These are phyloP conservation scores for Hydra vulgaris DNA, from an alignment of 30 jellyfish, hydroid and myxozoan species.

Conservation along the genomic window DNA sequence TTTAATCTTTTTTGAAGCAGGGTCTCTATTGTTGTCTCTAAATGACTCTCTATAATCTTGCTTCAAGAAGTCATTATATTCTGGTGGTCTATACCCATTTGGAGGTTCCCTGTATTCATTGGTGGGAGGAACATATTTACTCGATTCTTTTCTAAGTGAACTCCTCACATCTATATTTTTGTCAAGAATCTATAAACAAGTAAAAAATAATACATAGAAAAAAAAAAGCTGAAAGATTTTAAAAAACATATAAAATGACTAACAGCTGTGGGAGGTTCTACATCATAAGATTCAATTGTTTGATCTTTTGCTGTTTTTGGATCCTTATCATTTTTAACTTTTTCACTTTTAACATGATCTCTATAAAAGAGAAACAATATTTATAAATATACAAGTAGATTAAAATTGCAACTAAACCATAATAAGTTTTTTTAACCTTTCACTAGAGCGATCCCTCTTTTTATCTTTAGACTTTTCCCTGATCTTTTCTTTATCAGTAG, in stretches of 20 bases:
- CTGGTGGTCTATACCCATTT: conserved; percentile 1
- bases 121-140: too few species aligned
- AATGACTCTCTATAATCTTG: neutral
- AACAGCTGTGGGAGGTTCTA: neutral
- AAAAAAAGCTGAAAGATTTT: neutral
- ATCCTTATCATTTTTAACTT: neutral
- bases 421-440: too few species aligned
- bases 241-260: neutral
- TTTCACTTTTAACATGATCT: neutral
- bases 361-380: too few species aligned
- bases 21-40: conserved; percentile 18
- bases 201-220: too few species aligned
- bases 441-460: conserved; percentile 13
- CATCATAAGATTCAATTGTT: neutral
- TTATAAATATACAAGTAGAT: too few species aligned
- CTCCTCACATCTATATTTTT: neutral
- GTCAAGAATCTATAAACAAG: neutral
- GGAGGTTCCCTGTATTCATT: conserved; percentile 9
- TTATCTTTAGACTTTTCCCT: conserved; percentile 23
- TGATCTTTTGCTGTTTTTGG: neutral
- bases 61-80: neutral
- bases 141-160: neutral
- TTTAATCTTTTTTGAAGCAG: neutral
- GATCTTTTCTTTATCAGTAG: neutral
- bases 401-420: too few species aligned